phyloP scores from a whole-genome alignment of 2,888 invertebrate genomes.

The Ochlodes sylvanus region DNA sequence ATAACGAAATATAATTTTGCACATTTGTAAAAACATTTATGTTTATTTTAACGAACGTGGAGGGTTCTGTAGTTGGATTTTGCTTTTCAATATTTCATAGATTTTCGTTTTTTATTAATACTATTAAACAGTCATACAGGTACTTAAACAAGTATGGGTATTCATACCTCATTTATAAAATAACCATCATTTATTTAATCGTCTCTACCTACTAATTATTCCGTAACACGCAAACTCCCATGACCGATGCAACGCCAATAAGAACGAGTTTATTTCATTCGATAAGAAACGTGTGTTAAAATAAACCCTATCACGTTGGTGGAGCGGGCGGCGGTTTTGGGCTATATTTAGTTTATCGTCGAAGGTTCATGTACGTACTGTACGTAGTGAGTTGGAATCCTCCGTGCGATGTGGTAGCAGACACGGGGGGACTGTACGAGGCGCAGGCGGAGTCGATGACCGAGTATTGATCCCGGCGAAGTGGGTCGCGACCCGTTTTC shows the following conservation, averaged over 20 bases:
- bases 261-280: neutral
- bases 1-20: too few relatives aligned
- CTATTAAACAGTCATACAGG: too few relatives aligned
- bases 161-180: neutral
- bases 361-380: conserved; percentile 41
- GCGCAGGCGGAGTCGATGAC: conserved; percentile 79
- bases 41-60: too few relatives aligned
- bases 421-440: conserved; percentile 55
- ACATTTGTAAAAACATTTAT: too few relatives aligned
- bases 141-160: too few relatives aligned
- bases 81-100: too few relatives aligned
- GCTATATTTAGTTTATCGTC: conserved; percentile 45
- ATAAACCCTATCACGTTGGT: conserved; percentile 8
- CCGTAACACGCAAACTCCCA: neutral
- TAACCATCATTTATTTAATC: neutral
- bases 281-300: neutral
- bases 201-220: too few relatives aligned
- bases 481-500: conserved; percentile 81
- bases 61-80: too few relatives aligned
- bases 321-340: conserved; percentile 6
- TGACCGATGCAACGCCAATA: too few relatives aligned
- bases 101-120: too few relatives aligned
- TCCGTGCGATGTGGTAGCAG: conserved; percentile 48
- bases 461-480: conserved; percentile 81
- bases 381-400: conserved; percentile 44